Evolutionary conservation across 2,113 vertebrate species (phyloP).

Genomic region (Pyxicephalus adspersus): DNA sequence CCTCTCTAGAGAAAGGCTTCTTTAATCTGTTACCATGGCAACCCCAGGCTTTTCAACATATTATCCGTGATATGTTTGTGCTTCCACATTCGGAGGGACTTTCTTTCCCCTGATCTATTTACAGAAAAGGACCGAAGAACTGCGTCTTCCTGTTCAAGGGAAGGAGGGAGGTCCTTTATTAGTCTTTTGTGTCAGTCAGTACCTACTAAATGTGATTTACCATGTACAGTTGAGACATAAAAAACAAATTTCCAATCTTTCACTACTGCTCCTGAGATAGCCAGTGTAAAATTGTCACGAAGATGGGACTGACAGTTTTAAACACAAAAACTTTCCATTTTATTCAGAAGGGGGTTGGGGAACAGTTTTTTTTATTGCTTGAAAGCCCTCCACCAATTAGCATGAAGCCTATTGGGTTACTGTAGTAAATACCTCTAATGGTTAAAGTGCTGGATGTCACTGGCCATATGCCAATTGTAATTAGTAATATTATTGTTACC

Average conservation of each 20-base stretch:
- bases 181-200: constrained; percentile 8
- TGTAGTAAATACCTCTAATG: too few species aligned
- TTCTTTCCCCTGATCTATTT: constrained; percentile 39
- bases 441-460: too few species aligned
- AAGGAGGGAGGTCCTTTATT: background rate
- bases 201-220: background rate
- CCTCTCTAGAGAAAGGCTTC: constrained; percentile 52
- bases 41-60: constrained; percentile 36
- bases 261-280: too few species aligned
- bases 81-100: constrained; percentile 42
- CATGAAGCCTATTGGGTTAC: too few species aligned
- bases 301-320: too few species aligned
- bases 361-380: too few species aligned
- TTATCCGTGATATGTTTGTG: constrained; percentile 49
- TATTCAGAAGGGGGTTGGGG: too few species aligned
- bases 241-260: background rate
- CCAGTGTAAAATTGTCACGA: too few species aligned
- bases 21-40: constrained; percentile 53
- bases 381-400: too few species aligned
- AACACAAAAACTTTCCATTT: too few species aligned
- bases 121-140: constrained; percentile 30
- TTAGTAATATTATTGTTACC: too few species aligned
- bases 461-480: too few species aligned
- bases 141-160: constrained; percentile 23
- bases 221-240: background rate